Conservation (phyloP, 1,140 invertebrate species). For the Choristoneura fumiferana region DNA sequence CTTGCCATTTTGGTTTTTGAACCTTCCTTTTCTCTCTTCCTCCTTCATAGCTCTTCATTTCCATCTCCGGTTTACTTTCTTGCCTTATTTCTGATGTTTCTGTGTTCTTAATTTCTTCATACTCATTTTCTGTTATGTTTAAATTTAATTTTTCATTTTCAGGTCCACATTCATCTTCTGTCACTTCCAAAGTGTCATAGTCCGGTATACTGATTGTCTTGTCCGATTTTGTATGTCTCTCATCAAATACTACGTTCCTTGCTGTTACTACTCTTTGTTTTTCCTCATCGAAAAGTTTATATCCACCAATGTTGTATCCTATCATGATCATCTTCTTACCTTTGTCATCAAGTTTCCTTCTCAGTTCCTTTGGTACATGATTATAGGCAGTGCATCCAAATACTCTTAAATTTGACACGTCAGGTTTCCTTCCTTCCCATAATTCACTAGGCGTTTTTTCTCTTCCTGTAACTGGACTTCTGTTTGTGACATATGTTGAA, state of each 20-base stretch:
- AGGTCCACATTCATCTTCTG: background rate
- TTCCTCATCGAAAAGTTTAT: constrained; percentile 25
- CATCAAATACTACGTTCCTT: constrained; percentile 29
- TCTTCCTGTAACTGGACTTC: constrained; percentile 49
- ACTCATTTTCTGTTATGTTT: background rate
- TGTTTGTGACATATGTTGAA: too few relatives aligned
- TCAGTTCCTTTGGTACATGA: constrained; percentile 33
- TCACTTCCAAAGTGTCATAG: background rate
- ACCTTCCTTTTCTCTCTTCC: background rate
- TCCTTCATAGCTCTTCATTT: background rate
- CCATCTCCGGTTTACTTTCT: background rate
- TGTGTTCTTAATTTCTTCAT: background rate
- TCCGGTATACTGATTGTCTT: background rate
- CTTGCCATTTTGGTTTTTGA: background rate
- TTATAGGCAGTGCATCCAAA: constrained; percentile 48
- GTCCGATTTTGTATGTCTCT: constrained; percentile 17
- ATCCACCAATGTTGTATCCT: constrained; percentile 23
- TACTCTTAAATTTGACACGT: constrained; percentile 43
- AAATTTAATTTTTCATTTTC: background rate
- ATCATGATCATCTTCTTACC: constrained; percentile 27
- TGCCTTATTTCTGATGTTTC: background rate
- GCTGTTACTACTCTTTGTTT: constrained; percentile 5
- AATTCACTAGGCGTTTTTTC: constrained; percentile 35
- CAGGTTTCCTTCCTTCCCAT: too few relatives aligned
- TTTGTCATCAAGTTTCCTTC: constrained; percentile 23